These are phyloP conservation scores for Enteromius viviparus DNA, from an alignment of 2,797 vertebrate genomes.

Conservation along the genomic window DNA sequence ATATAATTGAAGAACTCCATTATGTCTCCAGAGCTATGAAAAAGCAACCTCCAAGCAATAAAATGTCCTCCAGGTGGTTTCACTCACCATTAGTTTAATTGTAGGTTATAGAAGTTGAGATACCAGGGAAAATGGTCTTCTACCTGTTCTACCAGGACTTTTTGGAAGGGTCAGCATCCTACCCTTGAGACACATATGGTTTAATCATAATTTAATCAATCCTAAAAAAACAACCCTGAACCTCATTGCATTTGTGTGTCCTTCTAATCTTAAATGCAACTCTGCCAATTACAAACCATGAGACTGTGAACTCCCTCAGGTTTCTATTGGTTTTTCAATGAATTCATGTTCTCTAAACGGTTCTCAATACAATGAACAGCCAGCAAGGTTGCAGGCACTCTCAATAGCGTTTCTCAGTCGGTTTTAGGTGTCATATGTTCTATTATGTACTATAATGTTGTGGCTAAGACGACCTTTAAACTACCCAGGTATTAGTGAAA, in stretches of 20 bases:
- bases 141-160: neutral
- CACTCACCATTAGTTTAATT: constrained; percentile 19
- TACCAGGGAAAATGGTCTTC: constrained; percentile 1
- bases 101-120: constrained; percentile 1
- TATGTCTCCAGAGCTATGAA: constrained; percentile 5
- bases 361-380: constrained; percentile 9
- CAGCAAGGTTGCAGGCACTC: constrained; percentile 1
- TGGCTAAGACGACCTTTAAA: constrained; percentile 4
- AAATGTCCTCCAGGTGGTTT: neutral
- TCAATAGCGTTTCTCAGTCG: constrained; percentile 9
- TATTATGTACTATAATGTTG: constrained; percentile 17
- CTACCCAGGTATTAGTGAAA: neutral
- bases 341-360: neutral
- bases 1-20: constrained; percentile 23
- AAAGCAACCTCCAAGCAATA: constrained; percentile 21
- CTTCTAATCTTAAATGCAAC: constrained; percentile 26
- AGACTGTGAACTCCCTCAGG: constrained; percentile 3
- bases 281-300: constrained; percentile 24
- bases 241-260: constrained; percentile 29
- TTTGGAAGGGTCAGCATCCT: neutral
- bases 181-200: constrained; percentile 7
- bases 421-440: neutral
- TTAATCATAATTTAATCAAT: constrained; percentile 27
- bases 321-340: constrained; percentile 26
- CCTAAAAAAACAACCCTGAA: neutral